Conservation (phyloP, 2,113 vertebrate genomes). For the Salvelinus alpinus region DNA sequence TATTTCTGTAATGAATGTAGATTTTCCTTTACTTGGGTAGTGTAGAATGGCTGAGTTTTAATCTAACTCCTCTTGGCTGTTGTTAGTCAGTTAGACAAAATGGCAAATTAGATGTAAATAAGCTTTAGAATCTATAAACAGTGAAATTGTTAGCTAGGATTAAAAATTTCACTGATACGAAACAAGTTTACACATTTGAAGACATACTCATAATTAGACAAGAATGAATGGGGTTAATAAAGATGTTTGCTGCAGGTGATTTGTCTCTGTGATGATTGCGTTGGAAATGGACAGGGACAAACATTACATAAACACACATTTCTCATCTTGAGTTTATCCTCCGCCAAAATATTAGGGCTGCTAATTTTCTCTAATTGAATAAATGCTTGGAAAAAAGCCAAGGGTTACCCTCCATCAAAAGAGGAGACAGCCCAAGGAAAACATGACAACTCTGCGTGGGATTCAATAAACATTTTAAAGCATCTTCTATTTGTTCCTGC, state of each 20-base stretch:
- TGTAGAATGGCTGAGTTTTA: not conserved
- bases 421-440: slow-evolving; percentile 40
- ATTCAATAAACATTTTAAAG: slow-evolving; percentile 42
- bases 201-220: not conserved
- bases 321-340: slow-evolving; percentile 1
- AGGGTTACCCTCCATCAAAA: slow-evolving; percentile 29
- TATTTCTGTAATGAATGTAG: not conserved
- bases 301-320: slow-evolving; percentile 15
- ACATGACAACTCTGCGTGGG: slow-evolving; percentile 32
- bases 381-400: slow-evolving; percentile 28
- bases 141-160: not conserved
- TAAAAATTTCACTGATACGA: not conserved
- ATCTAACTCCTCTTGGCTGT: not conserved
- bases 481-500: slow-evolving; percentile 40
- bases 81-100: not conserved
- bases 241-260: slow-evolving; percentile 10
- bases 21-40: not conserved
- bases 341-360: slow-evolving; percentile 1
- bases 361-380: slow-evolving; percentile 6
- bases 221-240: slow-evolving; percentile 8
- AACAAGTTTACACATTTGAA: slow-evolving; percentile 9
- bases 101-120: not conserved
- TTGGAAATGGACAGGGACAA: not conserved
- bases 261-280: slow-evolving; percentile 19
- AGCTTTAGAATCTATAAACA: not conserved